Evolutionary conservation across 2,797 vertebrate genomes (phyloP).

Genomic region (Lycodopsis pacificus): DNA sequence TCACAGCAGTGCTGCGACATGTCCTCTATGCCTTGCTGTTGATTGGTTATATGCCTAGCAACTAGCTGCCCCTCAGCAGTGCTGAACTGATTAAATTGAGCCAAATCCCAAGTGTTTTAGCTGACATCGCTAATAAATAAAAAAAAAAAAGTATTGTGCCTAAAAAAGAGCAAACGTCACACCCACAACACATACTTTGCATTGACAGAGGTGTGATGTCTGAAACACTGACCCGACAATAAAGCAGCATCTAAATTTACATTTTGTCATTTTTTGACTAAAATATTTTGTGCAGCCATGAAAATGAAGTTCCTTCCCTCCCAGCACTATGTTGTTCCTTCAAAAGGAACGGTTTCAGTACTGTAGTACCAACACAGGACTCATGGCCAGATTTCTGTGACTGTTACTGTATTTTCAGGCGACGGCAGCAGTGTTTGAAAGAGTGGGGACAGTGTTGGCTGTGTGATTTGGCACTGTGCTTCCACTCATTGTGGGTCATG

Average conservation of each 20-base stretch:
- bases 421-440: constrained; percentile 30
- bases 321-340: background rate
- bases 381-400: constrained; percentile 34
- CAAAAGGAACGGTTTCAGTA: constrained; percentile 17
- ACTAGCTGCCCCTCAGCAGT: background rate
- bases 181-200: background rate
- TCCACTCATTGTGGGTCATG: constrained; percentile 70
- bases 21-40: background rate
- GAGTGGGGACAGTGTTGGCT: constrained; percentile 52
- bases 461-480: constrained; percentile 57
- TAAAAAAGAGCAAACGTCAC: background rate
- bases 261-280: background rate
- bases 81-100: background rate
- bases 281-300: background rate
- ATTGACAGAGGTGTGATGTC: background rate
- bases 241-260: constrained; percentile 1
- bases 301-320: constrained; percentile 1
- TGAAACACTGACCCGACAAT: background rate
- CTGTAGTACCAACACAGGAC: constrained; percentile 3
- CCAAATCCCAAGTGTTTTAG: background rate
- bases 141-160: background rate
- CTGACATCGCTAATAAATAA: background rate
- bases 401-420: constrained; percentile 47
- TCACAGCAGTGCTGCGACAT: constrained; percentile 5
- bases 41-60: constrained; percentile 14